phyloP scores from a whole-genome alignment of 2,888 invertebrate genomes.

The Lepas anatifera region DNA sequence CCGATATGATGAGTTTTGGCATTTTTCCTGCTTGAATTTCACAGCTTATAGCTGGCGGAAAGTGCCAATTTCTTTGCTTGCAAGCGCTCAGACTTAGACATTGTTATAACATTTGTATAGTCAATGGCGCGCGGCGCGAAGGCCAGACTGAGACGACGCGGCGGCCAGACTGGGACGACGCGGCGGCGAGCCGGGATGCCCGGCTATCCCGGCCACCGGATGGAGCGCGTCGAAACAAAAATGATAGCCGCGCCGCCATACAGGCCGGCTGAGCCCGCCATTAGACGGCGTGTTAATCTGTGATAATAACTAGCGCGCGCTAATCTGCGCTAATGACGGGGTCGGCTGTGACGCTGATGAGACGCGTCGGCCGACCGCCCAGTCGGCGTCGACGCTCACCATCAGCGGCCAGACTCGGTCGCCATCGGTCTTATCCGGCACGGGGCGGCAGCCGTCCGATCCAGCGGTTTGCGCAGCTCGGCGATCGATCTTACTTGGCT shows the following conservation, averaged over 20 bases:
- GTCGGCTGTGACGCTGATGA: background rate
- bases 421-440: background rate
- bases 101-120: too few relatives aligned
- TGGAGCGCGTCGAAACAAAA: slow-evolving; percentile 1
- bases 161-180: too few relatives aligned
- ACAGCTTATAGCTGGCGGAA: too few relatives aligned
- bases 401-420: background rate
- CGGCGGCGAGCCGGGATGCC: background rate
- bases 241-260: background rate
- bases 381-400: background rate
- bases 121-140: too few relatives aligned
- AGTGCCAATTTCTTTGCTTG: too few relatives aligned
- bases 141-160: too few relatives aligned
- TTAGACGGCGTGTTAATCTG: slow-evolving; percentile 8
- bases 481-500: too few relatives aligned
- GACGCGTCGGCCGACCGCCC: slow-evolving; percentile 1
- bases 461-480: too few relatives aligned
- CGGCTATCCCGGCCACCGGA: background rate
- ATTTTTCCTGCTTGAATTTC: too few relatives aligned
- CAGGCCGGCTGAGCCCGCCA: background rate
- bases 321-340: slow-evolving; percentile 1
- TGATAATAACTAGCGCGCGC: slow-evolving; percentile 8
- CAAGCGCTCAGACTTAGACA: too few relatives aligned
- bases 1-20: too few relatives aligned
- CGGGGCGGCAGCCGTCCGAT: too few relatives aligned